These are phyloP conservation scores for Acrocephalus arundinaceus DNA, from an alignment of 2,113 vertebrate genomes.

Conservation along the genomic window DNA sequence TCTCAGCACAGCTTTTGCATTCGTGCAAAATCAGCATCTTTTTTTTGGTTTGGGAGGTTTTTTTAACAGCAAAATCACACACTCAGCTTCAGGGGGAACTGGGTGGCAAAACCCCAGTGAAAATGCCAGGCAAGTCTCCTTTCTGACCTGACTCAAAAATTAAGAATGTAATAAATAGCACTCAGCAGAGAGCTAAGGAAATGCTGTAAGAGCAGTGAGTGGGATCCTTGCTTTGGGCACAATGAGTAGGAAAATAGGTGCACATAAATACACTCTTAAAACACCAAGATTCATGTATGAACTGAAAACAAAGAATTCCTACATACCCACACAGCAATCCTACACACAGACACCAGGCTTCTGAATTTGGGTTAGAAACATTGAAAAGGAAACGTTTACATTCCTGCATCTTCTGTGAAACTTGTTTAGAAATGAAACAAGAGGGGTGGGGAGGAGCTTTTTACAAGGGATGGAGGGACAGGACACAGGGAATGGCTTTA, in stretches of 20 bases:
- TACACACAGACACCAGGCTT: neutral
- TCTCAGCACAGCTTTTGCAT: neutral
- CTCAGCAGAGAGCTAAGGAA: neutral
- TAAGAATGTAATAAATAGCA: neutral
- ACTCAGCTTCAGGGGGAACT: neutral
- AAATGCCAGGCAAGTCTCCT: neutral
- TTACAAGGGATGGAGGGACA: neutral
- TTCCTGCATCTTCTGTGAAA: neutral
- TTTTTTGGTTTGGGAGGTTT: neutral
- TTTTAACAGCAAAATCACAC: neutral
- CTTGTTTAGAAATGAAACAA: neutral
- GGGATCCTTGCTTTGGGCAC: neutral
- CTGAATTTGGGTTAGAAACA: neutral
- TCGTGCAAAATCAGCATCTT: neutral
- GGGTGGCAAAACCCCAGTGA: neutral
- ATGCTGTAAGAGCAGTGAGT: neutral
- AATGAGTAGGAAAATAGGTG: neutral
- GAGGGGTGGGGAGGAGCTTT: neutral
- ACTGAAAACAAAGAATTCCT: neutral
- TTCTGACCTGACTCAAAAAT: neutral
- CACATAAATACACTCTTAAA: neutral
- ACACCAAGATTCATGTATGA: neutral
- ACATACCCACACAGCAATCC: neutral
- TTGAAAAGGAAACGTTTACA: neutral
- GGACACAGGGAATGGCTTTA: neutral